Percentiles rank a stretch among this genome's conserved stretches.
phyloP scores from a whole-genome alignment of 2,797 vertebrate genomes.

The Podargus strigoides region DNA sequence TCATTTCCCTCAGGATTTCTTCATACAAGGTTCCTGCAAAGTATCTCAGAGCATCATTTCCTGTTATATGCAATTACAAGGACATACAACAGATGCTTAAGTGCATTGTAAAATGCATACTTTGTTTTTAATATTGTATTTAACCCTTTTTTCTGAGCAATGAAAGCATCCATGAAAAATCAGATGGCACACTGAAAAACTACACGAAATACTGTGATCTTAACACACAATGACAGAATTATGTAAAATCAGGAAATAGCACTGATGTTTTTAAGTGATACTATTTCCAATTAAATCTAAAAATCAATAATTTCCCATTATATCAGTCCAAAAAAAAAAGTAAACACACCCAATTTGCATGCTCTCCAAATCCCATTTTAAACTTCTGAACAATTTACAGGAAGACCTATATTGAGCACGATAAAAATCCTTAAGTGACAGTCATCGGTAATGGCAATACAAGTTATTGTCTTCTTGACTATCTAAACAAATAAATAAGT shows the following conservation, averaged over 20 bases:
- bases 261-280: not conserved
- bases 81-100: slow-evolving; percentile 27
- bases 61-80: slow-evolving; percentile 10
- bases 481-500: not conserved
- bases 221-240: not conserved
- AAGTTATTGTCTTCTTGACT: not conserved
- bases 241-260: not conserved
- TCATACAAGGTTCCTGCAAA: not conserved
- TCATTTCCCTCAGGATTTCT: slow-evolving; percentile 3
- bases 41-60: slow-evolving; percentile 12
- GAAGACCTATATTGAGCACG: not conserved
- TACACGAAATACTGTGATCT: not conserved
- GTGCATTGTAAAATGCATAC: not conserved
- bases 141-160: not conserved
- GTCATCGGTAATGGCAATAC: fast-evolving
- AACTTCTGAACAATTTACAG: not conserved
- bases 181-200: not conserved
- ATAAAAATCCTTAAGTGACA: not conserved
- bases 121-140: not conserved
- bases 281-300: not conserved
- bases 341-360: not conserved
- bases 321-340: not conserved
- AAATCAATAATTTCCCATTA: not conserved
- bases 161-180: not conserved
- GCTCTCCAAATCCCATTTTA: not conserved